Evolutionary conservation across 2,113 vertebrate genomes (phyloP).

Genomic region (Psammodynastes pulverulentus): DNA sequence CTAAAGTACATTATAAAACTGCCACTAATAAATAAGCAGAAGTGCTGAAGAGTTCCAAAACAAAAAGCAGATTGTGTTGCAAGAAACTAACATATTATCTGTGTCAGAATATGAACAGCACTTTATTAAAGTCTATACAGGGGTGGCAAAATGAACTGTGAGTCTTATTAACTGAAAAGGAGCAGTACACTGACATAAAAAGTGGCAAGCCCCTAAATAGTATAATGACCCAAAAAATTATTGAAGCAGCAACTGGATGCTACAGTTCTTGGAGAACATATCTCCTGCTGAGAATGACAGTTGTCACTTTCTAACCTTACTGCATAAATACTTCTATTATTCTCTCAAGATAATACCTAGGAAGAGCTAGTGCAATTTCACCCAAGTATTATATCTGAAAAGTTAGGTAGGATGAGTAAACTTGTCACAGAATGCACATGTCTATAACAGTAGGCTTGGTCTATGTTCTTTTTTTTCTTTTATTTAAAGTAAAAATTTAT

Average conservation of each 20-base stretch:
- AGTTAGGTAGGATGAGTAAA: neutral
- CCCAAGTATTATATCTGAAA: neutral
- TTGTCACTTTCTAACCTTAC: neutral
- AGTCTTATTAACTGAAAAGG: neutral
- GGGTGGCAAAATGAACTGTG: neutral
- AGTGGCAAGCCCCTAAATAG: neutral
- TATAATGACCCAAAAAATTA: neutral
- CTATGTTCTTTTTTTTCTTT: neutral
- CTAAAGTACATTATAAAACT: neutral
- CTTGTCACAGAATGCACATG: neutral
- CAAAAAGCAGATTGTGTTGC: neutral
- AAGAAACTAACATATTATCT: neutral
- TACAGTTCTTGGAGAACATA: neutral
- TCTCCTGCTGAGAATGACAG: neutral
- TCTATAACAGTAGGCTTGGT: neutral
- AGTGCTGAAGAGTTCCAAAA: neutral
- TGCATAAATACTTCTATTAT: neutral
- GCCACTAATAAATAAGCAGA: neutral
- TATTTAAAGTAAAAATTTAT: neutral
- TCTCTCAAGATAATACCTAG: neutral
- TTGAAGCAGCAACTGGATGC: neutral
- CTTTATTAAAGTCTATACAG: neutral
- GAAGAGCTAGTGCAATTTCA: neutral
- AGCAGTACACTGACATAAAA: neutral
- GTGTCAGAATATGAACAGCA: neutral